phyloP scores from a whole-genome alignment of 2,888 invertebrate species.

The Spodoptera littoralis region DNA sequence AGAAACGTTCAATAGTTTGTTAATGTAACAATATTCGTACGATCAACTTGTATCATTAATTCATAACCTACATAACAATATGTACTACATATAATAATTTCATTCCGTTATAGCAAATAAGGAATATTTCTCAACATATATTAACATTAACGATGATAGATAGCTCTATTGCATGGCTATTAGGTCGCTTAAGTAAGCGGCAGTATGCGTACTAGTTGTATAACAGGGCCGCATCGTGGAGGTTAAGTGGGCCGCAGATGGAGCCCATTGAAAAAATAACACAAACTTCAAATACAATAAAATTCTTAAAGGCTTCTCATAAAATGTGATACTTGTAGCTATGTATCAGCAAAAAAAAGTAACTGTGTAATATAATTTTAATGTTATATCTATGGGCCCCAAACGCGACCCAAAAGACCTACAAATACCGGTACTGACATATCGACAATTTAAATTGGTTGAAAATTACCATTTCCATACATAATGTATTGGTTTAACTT shows the following conservation, averaged over 20 bases:
- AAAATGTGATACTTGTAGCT: too few relatives aligned
- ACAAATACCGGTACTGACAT: slow-evolving; percentile 10
- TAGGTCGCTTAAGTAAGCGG: slow-evolving; percentile 43
- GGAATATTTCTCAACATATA: slow-evolving; percentile 32
- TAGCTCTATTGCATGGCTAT: slow-evolving; percentile 44
- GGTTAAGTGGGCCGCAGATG: too few relatives aligned
- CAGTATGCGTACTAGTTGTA: slow-evolving; percentile 1
- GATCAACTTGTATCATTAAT: slow-evolving; percentile 32
- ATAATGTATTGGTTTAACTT: slow-evolving; percentile 27
- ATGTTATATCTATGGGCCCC: too few relatives aligned
- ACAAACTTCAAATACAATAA: too few relatives aligned
- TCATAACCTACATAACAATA: slow-evolving; percentile 36
- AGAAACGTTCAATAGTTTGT: slow-evolving; percentile 10
- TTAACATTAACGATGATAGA: slow-evolving; percentile 49
- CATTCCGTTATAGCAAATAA: slow-evolving; percentile 30
- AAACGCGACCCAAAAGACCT: not conserved
- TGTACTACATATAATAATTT: slow-evolving; percentile 29
- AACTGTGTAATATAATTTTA: too few relatives aligned
- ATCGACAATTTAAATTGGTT: slow-evolving; percentile 38
- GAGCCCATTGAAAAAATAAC: too few relatives aligned
- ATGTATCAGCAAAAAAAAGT: too few relatives aligned
- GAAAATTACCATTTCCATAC: slow-evolving; percentile 35
- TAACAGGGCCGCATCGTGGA: too few relatives aligned
- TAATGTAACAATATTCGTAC: slow-evolving; percentile 33
- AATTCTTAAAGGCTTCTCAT: too few relatives aligned